Conservation (phyloP, 2,797 vertebrate genomes). For the Lemur catta region DNA sequence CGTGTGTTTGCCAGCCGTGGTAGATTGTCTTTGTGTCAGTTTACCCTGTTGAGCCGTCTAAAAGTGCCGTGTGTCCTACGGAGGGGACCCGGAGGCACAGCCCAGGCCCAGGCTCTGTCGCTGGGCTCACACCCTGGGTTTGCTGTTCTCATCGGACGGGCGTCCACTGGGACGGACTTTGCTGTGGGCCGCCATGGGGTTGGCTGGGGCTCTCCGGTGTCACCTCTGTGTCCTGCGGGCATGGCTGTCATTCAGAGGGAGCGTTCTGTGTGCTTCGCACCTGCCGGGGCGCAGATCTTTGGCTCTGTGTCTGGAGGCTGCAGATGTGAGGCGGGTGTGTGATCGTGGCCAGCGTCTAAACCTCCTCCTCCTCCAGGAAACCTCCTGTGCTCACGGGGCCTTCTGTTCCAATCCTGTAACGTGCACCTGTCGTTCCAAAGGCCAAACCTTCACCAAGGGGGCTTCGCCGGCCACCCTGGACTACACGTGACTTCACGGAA, state of each 20-base stretch:
- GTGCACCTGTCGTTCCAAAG: neutral
- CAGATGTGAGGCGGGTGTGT: neutral
- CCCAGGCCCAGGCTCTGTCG: accelerated
- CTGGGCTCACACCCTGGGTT: no score
- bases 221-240: neutral
- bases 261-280: neutral
- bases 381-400: accelerated
- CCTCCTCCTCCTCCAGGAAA: neutral
- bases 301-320: neutral
- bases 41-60: accelerated
- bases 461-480: neutral
- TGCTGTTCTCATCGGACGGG: neutral
- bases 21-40: neutral
- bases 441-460: neutral
- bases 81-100: no score
- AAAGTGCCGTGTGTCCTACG: no score
- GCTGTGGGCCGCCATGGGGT: neutral
- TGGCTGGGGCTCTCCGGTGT: neutral
- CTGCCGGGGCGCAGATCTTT: accelerated
- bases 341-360: no score
- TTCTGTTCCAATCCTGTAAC: accelerated
- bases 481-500: neutral
- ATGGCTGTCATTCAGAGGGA: neutral
- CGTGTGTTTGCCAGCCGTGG: accelerated
- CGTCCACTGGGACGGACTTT: neutral